A percentile compares a stretch with the other conserved stretches of the same genome.
Conservation (phyloP, 2,888 invertebrate genomes). For the Steromphala cineraria region DNA sequence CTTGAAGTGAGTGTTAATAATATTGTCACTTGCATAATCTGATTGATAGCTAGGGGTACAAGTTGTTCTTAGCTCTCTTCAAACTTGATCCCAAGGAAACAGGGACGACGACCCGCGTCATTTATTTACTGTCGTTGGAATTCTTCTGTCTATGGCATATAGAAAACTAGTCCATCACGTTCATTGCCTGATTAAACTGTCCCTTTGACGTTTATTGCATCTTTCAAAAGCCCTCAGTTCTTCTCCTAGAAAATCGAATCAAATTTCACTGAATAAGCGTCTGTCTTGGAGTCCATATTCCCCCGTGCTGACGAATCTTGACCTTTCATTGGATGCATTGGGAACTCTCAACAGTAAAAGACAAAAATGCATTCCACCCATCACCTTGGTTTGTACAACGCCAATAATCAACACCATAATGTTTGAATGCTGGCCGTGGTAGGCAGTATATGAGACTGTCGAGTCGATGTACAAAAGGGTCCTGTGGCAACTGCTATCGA, state of each 20-base stretch:
- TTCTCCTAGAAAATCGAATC: neutral
- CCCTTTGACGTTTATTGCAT: neutral
- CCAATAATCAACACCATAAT: neutral
- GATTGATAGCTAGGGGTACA: neutral
- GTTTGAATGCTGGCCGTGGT: neutral
- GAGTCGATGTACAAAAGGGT: neutral
- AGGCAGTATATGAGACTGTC: neutral
- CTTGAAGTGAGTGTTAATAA: neutral
- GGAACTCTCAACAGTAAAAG: neutral
- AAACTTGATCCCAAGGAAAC: neutral
- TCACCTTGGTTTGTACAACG: neutral
- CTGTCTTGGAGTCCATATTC: neutral
- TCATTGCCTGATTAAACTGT: slow-evolving; percentile 2
- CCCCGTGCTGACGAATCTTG: neutral
- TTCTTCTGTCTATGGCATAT: neutral
- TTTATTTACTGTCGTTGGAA: neutral
- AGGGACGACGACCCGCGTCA: neutral
- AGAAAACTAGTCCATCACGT: neutral
- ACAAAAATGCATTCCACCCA: neutral
- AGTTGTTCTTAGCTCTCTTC: neutral
- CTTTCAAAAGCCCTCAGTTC: neutral
- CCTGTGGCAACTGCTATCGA: neutral
- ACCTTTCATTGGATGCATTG: neutral
- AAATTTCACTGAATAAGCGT: neutral
- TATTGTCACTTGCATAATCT: neutral